Conservation (phyloP, 2,888 invertebrate genomes). For the Lithophane socia region DNA sequence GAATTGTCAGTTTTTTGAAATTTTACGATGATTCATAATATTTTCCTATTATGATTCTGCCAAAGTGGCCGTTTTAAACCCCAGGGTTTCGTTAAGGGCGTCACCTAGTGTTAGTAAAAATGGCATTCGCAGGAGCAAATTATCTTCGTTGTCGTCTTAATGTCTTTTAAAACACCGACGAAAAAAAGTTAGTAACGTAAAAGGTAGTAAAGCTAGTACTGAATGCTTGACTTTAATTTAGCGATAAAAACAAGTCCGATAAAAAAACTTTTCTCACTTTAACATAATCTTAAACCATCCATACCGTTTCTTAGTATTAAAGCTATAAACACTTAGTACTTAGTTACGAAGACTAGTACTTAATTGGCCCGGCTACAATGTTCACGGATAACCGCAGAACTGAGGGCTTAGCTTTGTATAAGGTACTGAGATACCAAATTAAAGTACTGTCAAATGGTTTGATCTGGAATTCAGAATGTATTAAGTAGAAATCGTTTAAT, state of each 20-base stretch:
- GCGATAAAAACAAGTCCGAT: not conserved
- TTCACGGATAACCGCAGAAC: constrained; percentile 29
- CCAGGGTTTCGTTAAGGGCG: no score
- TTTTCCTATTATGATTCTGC: no score
- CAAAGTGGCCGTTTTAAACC: no score
- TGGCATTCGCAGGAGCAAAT: no score
- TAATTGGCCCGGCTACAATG: constrained; percentile 29
- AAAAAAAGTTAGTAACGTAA: not conserved
- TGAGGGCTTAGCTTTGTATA: constrained; percentile 10
- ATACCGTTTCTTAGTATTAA: not conserved
- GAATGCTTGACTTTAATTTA: no score
- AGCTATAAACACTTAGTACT: constrained; percentile 18
- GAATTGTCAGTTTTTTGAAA: no score
- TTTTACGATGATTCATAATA: no score
- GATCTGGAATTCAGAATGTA: constrained; percentile 16
- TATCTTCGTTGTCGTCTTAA: not conserved
- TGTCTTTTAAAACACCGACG: not conserved
- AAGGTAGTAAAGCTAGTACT: not conserved
- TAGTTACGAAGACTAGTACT: constrained; percentile 4
- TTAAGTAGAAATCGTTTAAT: constrained; percentile 1
- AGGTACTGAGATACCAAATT: constrained; percentile 12
- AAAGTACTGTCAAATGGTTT: constrained; percentile 7
- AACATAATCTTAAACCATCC: constrained; percentile 7
- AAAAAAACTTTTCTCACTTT: not conserved
- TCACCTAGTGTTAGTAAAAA: no score